Evolutionary conservation across 2,113 vertebrate genomes (phyloP).

Genomic region (Butorides virescens): DNA sequence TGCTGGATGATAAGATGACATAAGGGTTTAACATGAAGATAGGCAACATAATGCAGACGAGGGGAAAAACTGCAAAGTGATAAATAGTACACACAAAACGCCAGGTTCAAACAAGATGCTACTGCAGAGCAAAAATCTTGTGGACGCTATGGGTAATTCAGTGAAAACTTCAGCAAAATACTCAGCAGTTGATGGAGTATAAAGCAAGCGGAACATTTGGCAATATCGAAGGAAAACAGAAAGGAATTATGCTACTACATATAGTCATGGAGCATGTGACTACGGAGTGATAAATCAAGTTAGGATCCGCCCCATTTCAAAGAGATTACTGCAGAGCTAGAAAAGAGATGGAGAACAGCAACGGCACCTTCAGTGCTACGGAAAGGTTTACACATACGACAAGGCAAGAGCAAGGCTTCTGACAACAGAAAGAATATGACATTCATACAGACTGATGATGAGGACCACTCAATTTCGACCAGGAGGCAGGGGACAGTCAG

Average conservation of each 20-base stretch:
- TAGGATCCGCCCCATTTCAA: not conserved
- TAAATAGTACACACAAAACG: not conserved
- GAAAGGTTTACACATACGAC: not conserved
- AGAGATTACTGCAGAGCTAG: not conserved
- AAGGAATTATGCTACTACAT: not conserved
- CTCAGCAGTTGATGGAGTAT: not conserved
- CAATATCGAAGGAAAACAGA: not conserved
- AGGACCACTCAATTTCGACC: not conserved
- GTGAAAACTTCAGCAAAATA: not conserved
- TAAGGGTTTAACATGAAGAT: not conserved
- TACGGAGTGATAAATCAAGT: not conserved
- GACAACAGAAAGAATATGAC: not conserved
- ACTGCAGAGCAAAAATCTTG: not conserved
- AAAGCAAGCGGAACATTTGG: not conserved
- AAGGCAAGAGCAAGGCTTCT: not conserved
- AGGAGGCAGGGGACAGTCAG: not conserved
- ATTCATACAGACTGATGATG: not conserved
- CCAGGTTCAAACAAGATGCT: not conserved
- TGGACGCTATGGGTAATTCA: accelerated
- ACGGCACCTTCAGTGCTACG: not conserved
- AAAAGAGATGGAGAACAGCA: not conserved
- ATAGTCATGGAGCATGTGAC: not conserved
- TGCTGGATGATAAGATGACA: not conserved
- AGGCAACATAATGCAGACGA: not conserved
- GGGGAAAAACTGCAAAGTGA: not conserved